A percentile compares a stretch with the other conserved stretches of the same genome.
Conservation (phyloP, 1,140 invertebrate genomes). For the Drosophila trapezifrons region DNA sequence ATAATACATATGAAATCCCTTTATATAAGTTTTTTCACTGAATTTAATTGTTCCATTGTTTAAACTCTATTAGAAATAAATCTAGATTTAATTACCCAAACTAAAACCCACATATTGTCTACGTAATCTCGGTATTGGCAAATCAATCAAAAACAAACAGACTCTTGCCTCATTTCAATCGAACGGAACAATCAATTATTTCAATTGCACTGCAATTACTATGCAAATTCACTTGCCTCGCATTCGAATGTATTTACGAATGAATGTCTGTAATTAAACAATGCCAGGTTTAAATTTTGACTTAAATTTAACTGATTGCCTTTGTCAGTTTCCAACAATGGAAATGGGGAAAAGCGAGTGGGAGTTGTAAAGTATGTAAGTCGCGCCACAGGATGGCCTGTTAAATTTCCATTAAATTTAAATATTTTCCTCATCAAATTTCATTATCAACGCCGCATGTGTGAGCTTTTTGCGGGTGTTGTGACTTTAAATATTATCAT, state of each 20-base stretch:
- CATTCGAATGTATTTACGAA: not conserved
- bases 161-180: conserved; percentile 11
- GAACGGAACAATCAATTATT: conserved; percentile 40
- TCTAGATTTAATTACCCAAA: conserved; percentile 3
- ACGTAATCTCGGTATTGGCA: conserved; percentile 15
- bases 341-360: conserved; percentile 7
- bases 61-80: not conserved
- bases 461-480: not conserved
- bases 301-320: conserved; percentile 36
- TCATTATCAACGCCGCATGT: not conserved
- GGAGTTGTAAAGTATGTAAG: conserved; percentile 17
- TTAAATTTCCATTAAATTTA: conserved; percentile 28
- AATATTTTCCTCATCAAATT: conserved; percentile 10
- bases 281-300: conserved; percentile 34
- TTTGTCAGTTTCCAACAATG: not conserved
- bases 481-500: conserved; percentile 23
- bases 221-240: conserved; percentile 39
- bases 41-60: not conserved
- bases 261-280: conserved; percentile 31
- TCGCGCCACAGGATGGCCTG: not conserved
- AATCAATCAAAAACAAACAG: conserved; percentile 48
- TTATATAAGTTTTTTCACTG: not conserved
- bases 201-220: conserved; percentile 34
- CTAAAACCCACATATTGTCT: not conserved
- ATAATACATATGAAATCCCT: too few species aligned